These are phyloP conservation scores for Coleophora deauratella DNA, from an alignment of 2,888 invertebrate genomes.

Conservation along the genomic window DNA sequence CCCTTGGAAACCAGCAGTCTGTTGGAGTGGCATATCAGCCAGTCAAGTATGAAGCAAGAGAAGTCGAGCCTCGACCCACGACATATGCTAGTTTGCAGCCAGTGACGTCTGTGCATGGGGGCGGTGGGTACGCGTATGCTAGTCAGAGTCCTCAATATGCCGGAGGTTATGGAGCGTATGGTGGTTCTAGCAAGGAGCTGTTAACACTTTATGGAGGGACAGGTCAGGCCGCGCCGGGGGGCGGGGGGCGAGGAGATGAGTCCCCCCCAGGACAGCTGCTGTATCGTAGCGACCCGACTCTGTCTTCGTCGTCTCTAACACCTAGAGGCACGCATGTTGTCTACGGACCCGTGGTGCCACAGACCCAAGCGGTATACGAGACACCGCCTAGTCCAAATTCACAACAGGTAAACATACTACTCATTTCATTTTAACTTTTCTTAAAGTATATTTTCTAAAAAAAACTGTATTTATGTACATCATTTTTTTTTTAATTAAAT, in stretches of 20 bases:
- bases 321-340: constrained; percentile 68
- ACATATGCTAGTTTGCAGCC: constrained; percentile 79
- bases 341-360: constrained; percentile 58
- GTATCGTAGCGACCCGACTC: constrained; percentile 79
- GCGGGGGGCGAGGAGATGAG: constrained; percentile 51
- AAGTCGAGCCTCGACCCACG: constrained; percentile 47
- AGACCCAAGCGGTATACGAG: constrained; percentile 66
- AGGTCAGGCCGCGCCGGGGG: constrained; percentile 28
- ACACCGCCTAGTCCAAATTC: constrained; percentile 73
- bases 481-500: too few species aligned
- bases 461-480: too few species aligned
- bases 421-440: not conserved
- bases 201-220: constrained; percentile 36
- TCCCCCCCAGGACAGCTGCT: constrained; percentile 74
- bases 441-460: too few species aligned
- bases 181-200: constrained; percentile 24
- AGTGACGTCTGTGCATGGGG: constrained; percentile 67
- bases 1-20: constrained; percentile 54
- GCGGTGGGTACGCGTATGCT: constrained; percentile 14
- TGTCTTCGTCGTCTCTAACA: constrained; percentile 75
- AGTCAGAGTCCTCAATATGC: constrained; percentile 42
- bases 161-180: constrained; percentile 29
- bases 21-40: constrained; percentile 58
- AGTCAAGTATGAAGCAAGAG: constrained; percentile 63
- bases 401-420: constrained; percentile 55